Evolutionary conservation across 2,797 vertebrate genomes (phyloP).

Genomic region (Hozukius guyotensis): DNA sequence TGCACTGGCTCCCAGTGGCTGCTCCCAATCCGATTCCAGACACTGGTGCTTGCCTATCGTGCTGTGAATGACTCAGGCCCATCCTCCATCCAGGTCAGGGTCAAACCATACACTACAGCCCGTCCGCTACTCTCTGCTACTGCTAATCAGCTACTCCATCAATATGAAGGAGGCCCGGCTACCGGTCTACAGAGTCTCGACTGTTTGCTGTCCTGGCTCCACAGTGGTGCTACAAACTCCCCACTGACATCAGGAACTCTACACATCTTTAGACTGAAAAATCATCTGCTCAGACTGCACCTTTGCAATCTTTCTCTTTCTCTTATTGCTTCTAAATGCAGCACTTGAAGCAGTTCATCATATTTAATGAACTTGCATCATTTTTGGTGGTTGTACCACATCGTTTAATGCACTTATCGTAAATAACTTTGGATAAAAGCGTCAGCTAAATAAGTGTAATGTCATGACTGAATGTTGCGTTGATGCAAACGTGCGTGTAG

Average conservation of each 20-base stretch:
- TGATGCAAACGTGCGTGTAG: rapidly evolving
- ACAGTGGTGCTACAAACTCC: not conserved
- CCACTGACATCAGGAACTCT: not conserved
- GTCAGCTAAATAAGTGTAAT: not conserved
- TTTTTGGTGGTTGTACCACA: not conserved
- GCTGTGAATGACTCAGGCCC: not conserved
- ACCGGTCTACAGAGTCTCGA: not conserved
- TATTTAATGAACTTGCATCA: not conserved
- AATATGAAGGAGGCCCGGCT: not conserved
- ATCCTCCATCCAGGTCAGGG: not conserved
- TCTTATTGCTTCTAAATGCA: not conserved
- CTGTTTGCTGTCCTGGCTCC: not conserved
- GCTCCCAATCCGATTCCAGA: not conserved
- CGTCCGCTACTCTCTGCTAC: not conserved
- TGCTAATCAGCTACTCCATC: not conserved
- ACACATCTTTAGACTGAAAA: no score
- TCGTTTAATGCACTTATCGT: not conserved
- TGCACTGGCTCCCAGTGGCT: not conserved
- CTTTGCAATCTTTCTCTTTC: rapidly evolving
- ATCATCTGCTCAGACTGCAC: not conserved
- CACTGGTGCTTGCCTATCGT: not conserved
- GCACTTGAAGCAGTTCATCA: not conserved
- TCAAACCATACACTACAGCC: not conserved
- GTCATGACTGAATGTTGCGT: not conserved
- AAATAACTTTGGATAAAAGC: not conserved